Evolutionary conservation across 2,797 vertebrate species (phyloP).

Genomic region (Bradypodion ventrale): DNA sequence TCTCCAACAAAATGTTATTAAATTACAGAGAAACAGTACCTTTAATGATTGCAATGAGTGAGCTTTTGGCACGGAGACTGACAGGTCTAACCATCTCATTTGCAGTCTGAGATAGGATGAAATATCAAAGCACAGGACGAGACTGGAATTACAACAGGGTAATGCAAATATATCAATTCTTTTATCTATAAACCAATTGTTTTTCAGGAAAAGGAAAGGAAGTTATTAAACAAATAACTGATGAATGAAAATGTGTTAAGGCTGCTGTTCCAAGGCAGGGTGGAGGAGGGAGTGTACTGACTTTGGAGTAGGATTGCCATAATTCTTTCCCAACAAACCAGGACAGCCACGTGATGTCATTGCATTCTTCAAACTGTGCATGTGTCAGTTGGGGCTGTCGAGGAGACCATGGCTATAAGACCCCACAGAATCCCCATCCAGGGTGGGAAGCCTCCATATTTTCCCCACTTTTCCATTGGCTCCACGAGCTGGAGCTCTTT

Average conservation of each 20-base stretch:
- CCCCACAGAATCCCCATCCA: no score
- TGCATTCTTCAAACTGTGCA: no score
- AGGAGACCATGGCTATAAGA: no score
- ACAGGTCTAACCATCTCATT: conserved; percentile 57
- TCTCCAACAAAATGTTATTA: conserved; percentile 53
- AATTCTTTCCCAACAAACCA: no score
- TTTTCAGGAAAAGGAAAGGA: conserved; percentile 18
- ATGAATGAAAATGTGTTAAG: background rate
- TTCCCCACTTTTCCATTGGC: no score
- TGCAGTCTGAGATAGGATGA: conserved; percentile 60
- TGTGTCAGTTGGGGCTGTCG: no score
- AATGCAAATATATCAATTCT: background rate
- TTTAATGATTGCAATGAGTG: conserved; percentile 45
- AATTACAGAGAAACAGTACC: conserved; percentile 68
- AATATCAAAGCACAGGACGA: conserved; percentile 37
- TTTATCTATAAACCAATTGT: background rate
- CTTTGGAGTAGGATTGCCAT: no score
- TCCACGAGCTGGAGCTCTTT: no score
- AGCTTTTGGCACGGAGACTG: conserved; percentile 56
- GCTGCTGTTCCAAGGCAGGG: background rate
- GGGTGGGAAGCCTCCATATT: no score
- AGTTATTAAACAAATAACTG: background rate
- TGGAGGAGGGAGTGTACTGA: background rate
- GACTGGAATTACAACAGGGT: conserved; percentile 47
- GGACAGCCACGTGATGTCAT: no score